Evolutionary conservation across 2,888 invertebrate species (phyloP), one percentile per base, ranked within the genome.

Genomic region (Melieria omissa): DNA sequence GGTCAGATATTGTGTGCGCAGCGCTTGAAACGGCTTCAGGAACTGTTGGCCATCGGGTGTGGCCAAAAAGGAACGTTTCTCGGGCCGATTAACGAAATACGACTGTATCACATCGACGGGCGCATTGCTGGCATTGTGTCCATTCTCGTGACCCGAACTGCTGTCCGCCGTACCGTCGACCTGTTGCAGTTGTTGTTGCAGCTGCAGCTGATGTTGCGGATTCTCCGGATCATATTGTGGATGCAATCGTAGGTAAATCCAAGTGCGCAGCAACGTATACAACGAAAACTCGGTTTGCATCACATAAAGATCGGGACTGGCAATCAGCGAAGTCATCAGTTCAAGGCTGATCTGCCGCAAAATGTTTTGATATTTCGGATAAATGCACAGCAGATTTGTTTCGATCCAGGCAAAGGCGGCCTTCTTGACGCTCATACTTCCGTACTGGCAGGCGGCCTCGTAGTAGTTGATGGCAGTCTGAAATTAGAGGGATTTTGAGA

Each of bases 251-350:
- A 91, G 80, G 78, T 89, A 92, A 79, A 91, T 87, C 93, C 93
- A 94, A 79, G 90, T 89, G 79, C 93, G 90, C 29, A 94, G 83
- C 82, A 93, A 86, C 63, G 91, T 90, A 78, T 94, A 94, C 55
- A 93, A 86, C 47, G 93, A 92, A 84, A 93, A 93, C 86, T 94
- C 94, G 0, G 93, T 93, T 86, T 93, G 93, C 88, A 93, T 90
- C 3, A 93, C 93, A 81, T 91, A 91, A 72, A 94, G 87, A 78
- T 92, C 89, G 0, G 91, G 89, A 82, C 92, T 91, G 10, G 88
- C 86, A 44, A 93, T 89, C 45, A 93, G 84, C 54, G 89, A 87
- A 4, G 88, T 87, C 92, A 94, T 92, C 74, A 93, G 82, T 4
- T 91, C 89, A n/a, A 89, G 85, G 45, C 91, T 91, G 78, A 93